Percentiles rank a stretch among this genome's conserved stretches.
Conservation (phyloP, 2,797 vertebrate genomes). For the Gallinago stenura region DNA sequence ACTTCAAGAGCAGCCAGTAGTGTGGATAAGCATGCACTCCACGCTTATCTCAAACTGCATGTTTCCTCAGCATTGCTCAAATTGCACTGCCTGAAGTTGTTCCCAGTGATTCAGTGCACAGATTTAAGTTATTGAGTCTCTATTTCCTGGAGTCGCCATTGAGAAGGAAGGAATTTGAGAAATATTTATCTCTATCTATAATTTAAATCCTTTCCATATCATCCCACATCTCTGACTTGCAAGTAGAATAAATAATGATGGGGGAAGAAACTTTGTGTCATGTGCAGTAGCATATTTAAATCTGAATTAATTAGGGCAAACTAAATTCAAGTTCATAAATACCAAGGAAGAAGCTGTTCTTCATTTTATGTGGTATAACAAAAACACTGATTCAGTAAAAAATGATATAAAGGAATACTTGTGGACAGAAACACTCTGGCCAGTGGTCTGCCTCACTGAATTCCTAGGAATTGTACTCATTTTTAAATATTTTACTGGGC, state of each 20-base stretch:
- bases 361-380: not conserved
- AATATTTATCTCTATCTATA: not conserved
- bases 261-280: not conserved
- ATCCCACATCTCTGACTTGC: not conserved
- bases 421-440: not conserved
- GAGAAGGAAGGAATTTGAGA: conserved; percentile 30
- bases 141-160: not conserved
- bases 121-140: not conserved
- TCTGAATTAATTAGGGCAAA: not conserved
- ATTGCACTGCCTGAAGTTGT: not conserved
- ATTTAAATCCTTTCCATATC: conserved; percentile 9
- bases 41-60: not conserved
- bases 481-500: not conserved
- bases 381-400: conserved; percentile 5
- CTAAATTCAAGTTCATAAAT: not conserved
- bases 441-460: not conserved
- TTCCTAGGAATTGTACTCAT: conserved; percentile 6
- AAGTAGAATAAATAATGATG: not conserved
- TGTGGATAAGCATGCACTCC: not conserved
- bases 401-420: not conserved
- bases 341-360: not conserved
- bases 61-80: not conserved
- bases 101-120: not conserved
- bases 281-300: not conserved
- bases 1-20: not conserved